Base-by-base conservation (phyloP, 2,888 invertebrate genomes). In the Synergus laeviventris region DNA sequence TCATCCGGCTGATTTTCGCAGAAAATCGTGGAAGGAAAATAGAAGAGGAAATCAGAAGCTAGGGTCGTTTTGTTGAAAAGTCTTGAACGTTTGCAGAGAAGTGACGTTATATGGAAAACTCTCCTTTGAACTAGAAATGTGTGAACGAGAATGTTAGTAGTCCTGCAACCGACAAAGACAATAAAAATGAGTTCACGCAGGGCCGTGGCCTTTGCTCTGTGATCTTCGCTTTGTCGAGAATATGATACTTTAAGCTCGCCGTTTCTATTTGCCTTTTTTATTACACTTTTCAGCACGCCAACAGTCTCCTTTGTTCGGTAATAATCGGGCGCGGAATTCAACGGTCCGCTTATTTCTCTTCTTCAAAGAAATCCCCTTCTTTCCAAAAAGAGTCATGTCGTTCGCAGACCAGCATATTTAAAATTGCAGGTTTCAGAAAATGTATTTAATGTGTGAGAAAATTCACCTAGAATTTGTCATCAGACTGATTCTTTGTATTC, bases 201-300 rank as follows among this genome's bases (percentile, higher is more conserved):
- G 76, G 54, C 76, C 79, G 39, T 81, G 81, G 78, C 77, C 81
- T 81, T 81, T 79, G 77, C 74, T 75, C 75, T 76, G 45, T 74
- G 79, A 80, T 81, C 79, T 81, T 80, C 62, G 62, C 78, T 79
- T 80, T 80, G 80, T 80, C 76, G 74, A 59, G 73, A 77, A 70
- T 75, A 73, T 75, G 78, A 73, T 76, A 75, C 73, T 76, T 64
- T 76, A 77, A 74, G 80, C 81, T 78, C 54, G 60, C 75, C 76
- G 78, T 78, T 82, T 81, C 80, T 81, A 81, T 82, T 81, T 82
- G 76, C 73, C 75, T 76, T 77, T 77, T 76, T 70, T 75, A 76
- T 76, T 76, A 66, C 78, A 76, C 61, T 76, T 76, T 76, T 66
- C 74, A 76, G 74, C 74, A 42, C 76, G 76, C 36, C 70, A 66